Evolutionary conservation across 2,797 vertebrate genomes (phyloP), one percentile per base, ranked within the genome.

Genomic region (Muscicapa striata): DNA sequence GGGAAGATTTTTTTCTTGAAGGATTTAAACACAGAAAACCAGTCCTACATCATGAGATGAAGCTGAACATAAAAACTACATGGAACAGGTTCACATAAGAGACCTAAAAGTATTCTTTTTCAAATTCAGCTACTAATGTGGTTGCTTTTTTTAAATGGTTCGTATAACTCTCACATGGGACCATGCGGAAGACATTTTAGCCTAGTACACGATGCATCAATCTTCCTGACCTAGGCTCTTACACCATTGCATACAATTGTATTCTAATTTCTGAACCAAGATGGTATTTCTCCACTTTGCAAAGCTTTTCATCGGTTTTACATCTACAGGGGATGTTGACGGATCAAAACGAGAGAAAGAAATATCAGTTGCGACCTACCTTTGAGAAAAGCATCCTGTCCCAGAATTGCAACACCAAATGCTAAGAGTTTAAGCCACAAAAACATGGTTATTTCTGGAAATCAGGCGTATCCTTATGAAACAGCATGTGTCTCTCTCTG

Each of bases 361-460:
- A 89, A 49, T 13, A 94, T 61, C n/a, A 80, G 13, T 48, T 75
- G n/a, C 6, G 18, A 89, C 97, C 67, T 97, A 98, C 98, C 98
- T 94, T 94, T 40, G 62, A 79, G 84, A 75, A 96, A 89, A 82
- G 87, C 77, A 73, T 87, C 92, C 57, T 96, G 55, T 94, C 87
- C 90, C 85, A 98, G 93, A 95, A 98, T 91, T 23, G 90, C 96
- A 70, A 98, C 92, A 83, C 93, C 98, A 85, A 99, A 96, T 43
- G 97, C 97, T 97, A 99, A 95, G 88, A 98, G 90, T 96, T 96
- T 97, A 94, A 98, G 97, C 96, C 98, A 98, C 96, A 96, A 84
- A 95, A 97, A 96, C 97, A 98, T 98, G 97, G 98, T 98, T 98
- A 99, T 98, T 93, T 98, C 98, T 98, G 97, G 96, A 95, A 96